Conservation (phyloP, 1,140 invertebrate genomes). For the Agrilus planipennis region DNA sequence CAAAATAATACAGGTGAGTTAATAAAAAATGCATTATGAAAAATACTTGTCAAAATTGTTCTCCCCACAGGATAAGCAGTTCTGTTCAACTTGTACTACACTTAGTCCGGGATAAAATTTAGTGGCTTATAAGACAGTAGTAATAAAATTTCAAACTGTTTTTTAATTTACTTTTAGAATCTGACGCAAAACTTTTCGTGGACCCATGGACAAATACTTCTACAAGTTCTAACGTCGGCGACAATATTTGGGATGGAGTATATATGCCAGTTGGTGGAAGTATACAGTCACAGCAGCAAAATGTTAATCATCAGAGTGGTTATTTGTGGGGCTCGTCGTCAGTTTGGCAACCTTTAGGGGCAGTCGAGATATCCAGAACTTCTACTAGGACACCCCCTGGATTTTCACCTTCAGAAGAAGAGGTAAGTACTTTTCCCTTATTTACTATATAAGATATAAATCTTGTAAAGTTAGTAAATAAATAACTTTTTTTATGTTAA, state of each 20-base stretch:
- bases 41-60: no score
- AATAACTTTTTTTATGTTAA: neutral
- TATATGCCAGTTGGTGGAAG: no score
- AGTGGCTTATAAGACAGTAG: no score
- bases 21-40: no score
- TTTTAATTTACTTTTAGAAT: no score
- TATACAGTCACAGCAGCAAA: neutral
- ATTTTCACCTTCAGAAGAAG: conserved; percentile 23
- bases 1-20: conserved; percentile 1
- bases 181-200: conserved; percentile 9
- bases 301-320: conserved; percentile 5
- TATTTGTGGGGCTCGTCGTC: conserved; percentile 25
- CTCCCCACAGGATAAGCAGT: no score
- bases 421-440: conserved; percentile 9
- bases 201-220: conserved; percentile 19
- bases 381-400: conserved; percentile 28
- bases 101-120: no score
- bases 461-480: conserved; percentile 1
- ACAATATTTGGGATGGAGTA: no score
- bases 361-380: conserved; percentile 17
- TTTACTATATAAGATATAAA: neutral
- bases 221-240: no score
- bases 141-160: no score
- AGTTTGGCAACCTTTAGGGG: conserved; percentile 28
- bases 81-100: no score